Evolutionary conservation across 2,888 invertebrate species (phyloP), one percentile per base, ranked within the genome.

Genomic region (Lasioglossum pauxillum): DNA sequence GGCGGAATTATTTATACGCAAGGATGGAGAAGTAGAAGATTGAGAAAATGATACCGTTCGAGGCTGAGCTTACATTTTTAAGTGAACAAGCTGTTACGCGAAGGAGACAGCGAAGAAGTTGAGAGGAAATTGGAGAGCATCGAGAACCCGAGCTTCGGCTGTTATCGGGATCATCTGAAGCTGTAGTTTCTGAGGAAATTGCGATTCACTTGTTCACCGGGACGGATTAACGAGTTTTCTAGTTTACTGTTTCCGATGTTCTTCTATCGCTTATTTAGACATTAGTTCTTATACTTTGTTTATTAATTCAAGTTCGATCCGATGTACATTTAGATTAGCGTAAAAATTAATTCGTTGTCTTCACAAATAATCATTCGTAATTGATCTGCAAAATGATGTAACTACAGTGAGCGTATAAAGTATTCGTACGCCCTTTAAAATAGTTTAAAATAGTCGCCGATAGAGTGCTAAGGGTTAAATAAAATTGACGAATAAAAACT

Each of bases 141-240:
- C 74, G 82, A 84, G 80, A 82, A 85, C 73, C 75, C 73, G 78
- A 77, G 79, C 82, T 83, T 73, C 76, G 69, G 27, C 49, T 71
- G 23, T n/a, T 69, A 12, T 38, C 23, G 35, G 31, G 35, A 31
- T 67, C 4, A 69, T 69, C 38, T 5, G 10, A 23, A 8, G 57
- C 46, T 53, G 83, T 75, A 49, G 67, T 80, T 83, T 73, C 75
- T 23, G 31, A 75, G 16, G 80, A 41, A 69, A 69, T 69, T 41
- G 12, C 23, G 35, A 38, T 19, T 41, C 35, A 41, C 38, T 41
- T 69, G 60, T 27, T 60, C 27, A 60, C 60, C 27, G 60, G 14
- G 14, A 31, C 27, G 60, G 16, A 60, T 60, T 31, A 60, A 60
- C 60, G 27, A 60, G 60, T 60, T 60, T 27, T 60, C 60, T 60